Evolutionary conservation across 2,888 invertebrate species (phyloP), one percentile per base, ranked within the genome.

Genomic region (Athalia rosae): DNA sequence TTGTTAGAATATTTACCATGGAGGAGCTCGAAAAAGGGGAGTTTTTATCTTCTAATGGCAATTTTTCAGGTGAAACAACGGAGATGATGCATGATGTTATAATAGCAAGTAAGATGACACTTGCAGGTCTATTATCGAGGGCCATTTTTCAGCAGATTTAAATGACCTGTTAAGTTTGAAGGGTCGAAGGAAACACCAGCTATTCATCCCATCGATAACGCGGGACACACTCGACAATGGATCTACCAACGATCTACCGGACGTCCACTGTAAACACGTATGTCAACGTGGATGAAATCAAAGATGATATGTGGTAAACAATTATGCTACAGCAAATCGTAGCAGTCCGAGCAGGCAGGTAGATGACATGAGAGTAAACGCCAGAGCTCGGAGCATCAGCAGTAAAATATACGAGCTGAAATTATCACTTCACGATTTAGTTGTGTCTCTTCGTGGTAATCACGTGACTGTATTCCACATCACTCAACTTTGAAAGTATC

Each of bases 121-220:
- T 61, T 58, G 13, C 56, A 45, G 4, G 4, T 7, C 41, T 5
- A 45, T 58, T 58, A 45, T 71, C 58, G 41, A 8, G 4, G n/a
- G 5, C 56, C 71, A 71, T 71, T 58, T 74, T 61, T 56, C 6
- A 62, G 9, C 11, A 6, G n/a, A 6, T 45, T 56, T 56, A 45
- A 61, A 58, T 47, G 58, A 11, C 58, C 58, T 69, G 41, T 69
- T 58, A 45, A 58, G 50, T 58, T 41, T 2, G n/a, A 6, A 11
- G 45, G 58, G 58, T 71, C 58, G 4, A 4, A 43, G 58, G 45
- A 71, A 43, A 71, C 45, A 50, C 13, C 3, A 15, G 71, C 58
- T 58, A 71, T 58, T 45, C 9, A 58, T 71, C 71, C 71, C 71
- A 71, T 71, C 41, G 71, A 71, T 71, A 71, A 71, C 71, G 71